Base-by-base conservation (phyloP, 2,888 invertebrate genomes). In the Orchestes rusci region DNA sequence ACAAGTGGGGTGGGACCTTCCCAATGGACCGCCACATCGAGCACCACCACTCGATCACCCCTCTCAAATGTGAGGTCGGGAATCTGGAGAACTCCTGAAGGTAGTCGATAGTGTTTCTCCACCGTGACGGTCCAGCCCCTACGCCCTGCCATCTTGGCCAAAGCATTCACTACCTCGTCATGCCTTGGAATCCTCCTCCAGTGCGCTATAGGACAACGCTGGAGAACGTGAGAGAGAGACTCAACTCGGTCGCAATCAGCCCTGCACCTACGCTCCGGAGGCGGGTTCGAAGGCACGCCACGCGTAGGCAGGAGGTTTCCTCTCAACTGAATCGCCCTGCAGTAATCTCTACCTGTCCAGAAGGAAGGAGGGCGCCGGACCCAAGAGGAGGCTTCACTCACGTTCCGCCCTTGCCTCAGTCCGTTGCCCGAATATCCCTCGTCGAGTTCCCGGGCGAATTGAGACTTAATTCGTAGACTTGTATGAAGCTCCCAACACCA, bases 351-450 rank as follows among this genome's bases (percentile, higher is more conserved):
- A 4, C 46, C 46, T 1, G 43, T 39, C 50, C 45, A 50, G 4
- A 16, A 18, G 5, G 35, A n/a, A 7, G 47, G 48, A 2, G 27
- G 37, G 10, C 17, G 8, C 1, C 27, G 15, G 1, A 49, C 12
- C 51, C 51, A 53, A 2, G 3, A 7, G 18, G 12, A 12, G 2
- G 39, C n/a, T 3, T 16, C 34, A 3, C 2, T 3, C 17, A 13
- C 8, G n/a, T 2, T 2, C 1, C 16, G 17, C 2, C 42, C 35
- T 16, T 43, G 46, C 3, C 10, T 1, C 4, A 53, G 18, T 0
- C 55, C 55, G 30, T 49, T 51, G 5, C 56, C 53, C 13, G 50
- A 49, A 34, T 43, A 53, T 31, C 41, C 36, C 4, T 7, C 16
- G 18, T n/a, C n/a, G n/a, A n/a, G n/a, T n/a, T n/a, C n/a, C n/a